Evolutionary conservation across 2,113 vertebrate species (phyloP), one percentile per base, ranked within the genome.

Genomic region (Holacanthus passer): DNA sequence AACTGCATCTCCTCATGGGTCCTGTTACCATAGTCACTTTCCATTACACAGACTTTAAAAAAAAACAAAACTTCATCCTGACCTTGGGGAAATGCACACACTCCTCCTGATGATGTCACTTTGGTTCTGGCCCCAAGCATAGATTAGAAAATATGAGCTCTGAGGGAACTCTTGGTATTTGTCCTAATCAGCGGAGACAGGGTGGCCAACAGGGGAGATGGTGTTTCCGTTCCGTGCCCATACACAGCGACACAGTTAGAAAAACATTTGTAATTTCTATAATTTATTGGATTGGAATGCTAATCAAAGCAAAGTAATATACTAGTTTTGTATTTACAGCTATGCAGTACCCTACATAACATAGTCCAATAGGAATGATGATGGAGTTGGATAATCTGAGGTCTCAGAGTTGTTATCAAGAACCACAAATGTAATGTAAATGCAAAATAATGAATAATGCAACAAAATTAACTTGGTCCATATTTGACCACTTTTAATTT

Each of bases 21-120:
- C 73, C 39, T 63, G 94, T 95, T 94, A 83, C 93, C 94, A 79
- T 94, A 85, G 94, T 86, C 90, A 87, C 91, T 94, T 94, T 95
- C 92, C 94, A 94, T 91, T 89, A 92, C 93, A 89, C 71, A 73
- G 59, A 84, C 67, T 75, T 56, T 81, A 77, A 71, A 81, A 82
- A 65, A 86, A 87, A 87, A 79, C 47, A 67, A 88, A 77, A 7
- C 83, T 55, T 19, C 31, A 81, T 81, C 50, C 60, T 73, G 65
- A 80, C 90, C 90, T 73, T 41, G 43, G 87, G 91, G 92, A 82
- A 87, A 86, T 68, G 73, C 71, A 73, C 53, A 62, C 47, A 55
- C 70, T 76, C 73, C 75, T 79, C 78, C 62, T 65, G 73, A 78
- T 77, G 60, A 84, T 86, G 68, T 88, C 72, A 70, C 74, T 70